Evolutionary conservation across 1,140 invertebrate species (phyloP).

Genomic region (Antheraea pernyi): DNA sequence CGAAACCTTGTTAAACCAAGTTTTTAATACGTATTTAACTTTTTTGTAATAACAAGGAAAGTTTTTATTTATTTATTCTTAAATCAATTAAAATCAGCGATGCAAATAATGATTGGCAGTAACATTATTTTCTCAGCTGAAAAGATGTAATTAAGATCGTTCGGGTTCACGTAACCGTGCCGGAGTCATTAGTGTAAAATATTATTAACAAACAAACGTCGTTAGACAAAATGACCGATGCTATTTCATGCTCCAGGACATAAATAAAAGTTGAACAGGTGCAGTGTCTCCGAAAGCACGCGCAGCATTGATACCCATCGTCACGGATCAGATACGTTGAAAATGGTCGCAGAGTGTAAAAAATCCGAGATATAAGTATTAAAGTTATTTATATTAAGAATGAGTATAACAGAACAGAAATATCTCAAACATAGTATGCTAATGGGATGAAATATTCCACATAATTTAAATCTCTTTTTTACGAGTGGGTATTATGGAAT

Average conservation of each 20-base stretch:
- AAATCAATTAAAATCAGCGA: not conserved
- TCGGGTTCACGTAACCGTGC: not conserved
- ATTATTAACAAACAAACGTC: slow-evolving; percentile 22
- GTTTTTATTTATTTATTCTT: not conserved
- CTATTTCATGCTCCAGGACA: slow-evolving; percentile 25
- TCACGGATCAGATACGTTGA: not conserved
- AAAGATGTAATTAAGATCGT: slow-evolving; percentile 1
- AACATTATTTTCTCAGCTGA: not conserved
- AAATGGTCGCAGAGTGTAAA: not conserved
- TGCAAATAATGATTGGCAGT: slow-evolving; percentile 11
- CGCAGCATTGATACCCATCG: slow-evolving; percentile 39
- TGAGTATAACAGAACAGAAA: not conserved
- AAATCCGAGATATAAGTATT: no score
- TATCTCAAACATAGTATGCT: not conserved
- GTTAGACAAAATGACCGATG: slow-evolving; percentile 17
- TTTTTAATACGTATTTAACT: no score
- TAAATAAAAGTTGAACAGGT: slow-evolving; percentile 49
- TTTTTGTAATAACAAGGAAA: no score
- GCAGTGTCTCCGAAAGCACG: slow-evolving; percentile 30
- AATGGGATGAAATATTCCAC: not conserved
- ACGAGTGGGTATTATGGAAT: no score
- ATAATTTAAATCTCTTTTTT: not conserved
- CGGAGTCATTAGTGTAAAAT: slow-evolving; percentile 2
- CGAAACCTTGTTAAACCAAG: no score
- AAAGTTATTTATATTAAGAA: not conserved